Percentiles rank a stretch among this genome's conserved stretches.
These are phyloP conservation scores for Leptodirus hochenwartii DNA, from an alignment of 2,888 invertebrate genomes.

Conservation along the genomic window DNA sequence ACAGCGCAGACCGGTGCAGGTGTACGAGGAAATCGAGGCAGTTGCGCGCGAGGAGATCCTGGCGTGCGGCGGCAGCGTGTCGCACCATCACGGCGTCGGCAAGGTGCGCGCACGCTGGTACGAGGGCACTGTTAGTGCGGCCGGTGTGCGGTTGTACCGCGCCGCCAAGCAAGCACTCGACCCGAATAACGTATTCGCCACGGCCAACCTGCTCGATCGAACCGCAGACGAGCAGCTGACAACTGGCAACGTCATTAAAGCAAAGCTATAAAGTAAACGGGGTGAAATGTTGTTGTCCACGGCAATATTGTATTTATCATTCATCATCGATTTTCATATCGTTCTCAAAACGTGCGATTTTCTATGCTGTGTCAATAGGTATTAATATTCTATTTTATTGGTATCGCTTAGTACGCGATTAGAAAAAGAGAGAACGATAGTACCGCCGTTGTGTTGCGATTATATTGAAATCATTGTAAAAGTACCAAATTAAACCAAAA, in stretches of 20 bases:
- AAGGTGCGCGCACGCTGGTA: conserved; percentile 85
- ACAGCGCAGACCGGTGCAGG: conserved; percentile 56
- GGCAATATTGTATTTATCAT: no score
- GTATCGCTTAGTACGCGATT: no score
- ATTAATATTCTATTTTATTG: no score
- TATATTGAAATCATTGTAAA: no score
- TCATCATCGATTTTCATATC: no score
- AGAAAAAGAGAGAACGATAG: no score
- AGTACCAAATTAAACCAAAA: no score
- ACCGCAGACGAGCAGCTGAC: no score
- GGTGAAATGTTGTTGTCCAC: no score
- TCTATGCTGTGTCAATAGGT: no score
- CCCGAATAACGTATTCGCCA: conserved; percentile 87
- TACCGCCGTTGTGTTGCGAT: no score
- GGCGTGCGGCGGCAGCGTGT: conserved; percentile 77
- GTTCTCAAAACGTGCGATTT: no score
- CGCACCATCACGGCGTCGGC: conserved; percentile 94
- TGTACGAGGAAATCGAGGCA: conserved; percentile 77
- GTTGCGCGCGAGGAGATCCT: conserved; percentile 84
- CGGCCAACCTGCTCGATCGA: conserved; percentile 69
- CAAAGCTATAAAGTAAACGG: neutral
- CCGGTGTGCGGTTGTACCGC: conserved; percentile 57
- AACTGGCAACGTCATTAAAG: neutral
- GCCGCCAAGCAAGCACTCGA: conserved; percentile 79
- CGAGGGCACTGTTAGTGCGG: conserved; percentile 59